Evolutionary conservation across 2,113 vertebrate genomes (phyloP), one percentile per base, ranked within the genome.

Genomic region (Salvelinus namaycush): DNA sequence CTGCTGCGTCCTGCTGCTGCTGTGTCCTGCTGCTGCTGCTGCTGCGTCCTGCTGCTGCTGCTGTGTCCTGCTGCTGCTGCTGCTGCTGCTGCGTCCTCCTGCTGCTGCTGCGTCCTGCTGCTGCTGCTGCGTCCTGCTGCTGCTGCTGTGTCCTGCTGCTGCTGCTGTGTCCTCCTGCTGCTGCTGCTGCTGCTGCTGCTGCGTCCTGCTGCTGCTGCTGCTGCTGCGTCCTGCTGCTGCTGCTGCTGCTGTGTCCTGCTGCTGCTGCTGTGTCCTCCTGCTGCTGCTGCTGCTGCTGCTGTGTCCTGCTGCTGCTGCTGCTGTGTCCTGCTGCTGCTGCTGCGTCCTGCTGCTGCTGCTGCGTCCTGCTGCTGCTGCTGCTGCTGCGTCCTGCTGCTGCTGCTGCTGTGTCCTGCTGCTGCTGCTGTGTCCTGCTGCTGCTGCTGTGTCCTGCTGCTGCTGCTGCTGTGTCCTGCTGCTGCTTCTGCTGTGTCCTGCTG

Each of bases 91-190:
- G 26, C 1, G 24, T 24, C 24, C 24, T 24, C 1, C 24, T 24
- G 80, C 78, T 80, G 86, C 89, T 79, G 87, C 24, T 82, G 86
- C 85, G n/a, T n/a, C n/a, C n/a, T 83, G 1, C 26, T n/a, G n/a
- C n/a, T n/a, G 84, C 80, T 89, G 62, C 29, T 82, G 86, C 85
- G n/a, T n/a, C n/a, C n/a, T 83, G 80, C 78, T 80, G 86, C 89
- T 80, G 62, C 75, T 26, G 24, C 24, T 26, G 24, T 1, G 26
- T 26, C 26, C 26, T 26, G 26, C 26, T 26, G 26, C 26, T 24
- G 24, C 24, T 24, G 1, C n/a, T n/a, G n/a, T 1, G 24, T 24
- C 24, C 24, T 82, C n/a, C n/a, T n/a, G n/a, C n/a, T n/a, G n/a
- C n/a, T n/a, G 86, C 85, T 83, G 26, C 26, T 24, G 24, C 24